phyloP scores from a whole-genome alignment of 2,888 invertebrate genomes.

The Caenorhabditis sp. region DNA sequence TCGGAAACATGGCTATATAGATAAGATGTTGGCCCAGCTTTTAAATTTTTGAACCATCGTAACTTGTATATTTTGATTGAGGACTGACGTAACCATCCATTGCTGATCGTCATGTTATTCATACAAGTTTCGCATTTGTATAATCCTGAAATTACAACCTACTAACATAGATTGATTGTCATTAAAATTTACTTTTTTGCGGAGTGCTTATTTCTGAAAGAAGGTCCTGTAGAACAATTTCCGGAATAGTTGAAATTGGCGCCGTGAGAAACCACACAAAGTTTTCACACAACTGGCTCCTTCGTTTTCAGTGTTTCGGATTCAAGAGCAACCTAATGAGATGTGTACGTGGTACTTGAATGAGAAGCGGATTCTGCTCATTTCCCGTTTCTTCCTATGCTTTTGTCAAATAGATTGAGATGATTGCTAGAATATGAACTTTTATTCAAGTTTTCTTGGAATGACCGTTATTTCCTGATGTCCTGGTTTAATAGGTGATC shows the following conservation, averaged over 20 bases:
- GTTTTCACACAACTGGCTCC: constrained; percentile 13
- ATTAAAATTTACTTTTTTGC: too few relatives aligned
- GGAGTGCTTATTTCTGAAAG: too few relatives aligned
- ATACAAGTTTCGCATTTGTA: too few relatives aligned
- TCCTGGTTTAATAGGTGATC: background rate
- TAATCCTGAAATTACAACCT: too few relatives aligned
- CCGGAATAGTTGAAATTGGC: background rate
- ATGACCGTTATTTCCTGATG: background rate
- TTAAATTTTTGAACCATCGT: too few relatives aligned
- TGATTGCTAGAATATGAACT: background rate
- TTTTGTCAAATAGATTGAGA: background rate
- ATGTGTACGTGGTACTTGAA: constrained; percentile 43
- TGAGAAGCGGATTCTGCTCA: constrained; percentile 19
- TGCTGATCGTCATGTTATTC: too few relatives aligned
- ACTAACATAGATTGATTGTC: too few relatives aligned
- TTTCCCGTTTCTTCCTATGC: constrained; percentile 19
- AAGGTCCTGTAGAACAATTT: too few relatives aligned
- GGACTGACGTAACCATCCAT: too few relatives aligned
- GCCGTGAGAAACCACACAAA: constrained; percentile 18
- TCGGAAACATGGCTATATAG: too few relatives aligned
- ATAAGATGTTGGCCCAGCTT: too few relatives aligned
- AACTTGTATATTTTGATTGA: too few relatives aligned
- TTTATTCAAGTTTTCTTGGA: background rate
- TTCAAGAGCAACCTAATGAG: constrained; percentile 53
- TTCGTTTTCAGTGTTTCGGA: constrained; percentile 24